Conservation (phyloP, 2,888 invertebrate genomes). For the Melanargia galathea region DNA sequence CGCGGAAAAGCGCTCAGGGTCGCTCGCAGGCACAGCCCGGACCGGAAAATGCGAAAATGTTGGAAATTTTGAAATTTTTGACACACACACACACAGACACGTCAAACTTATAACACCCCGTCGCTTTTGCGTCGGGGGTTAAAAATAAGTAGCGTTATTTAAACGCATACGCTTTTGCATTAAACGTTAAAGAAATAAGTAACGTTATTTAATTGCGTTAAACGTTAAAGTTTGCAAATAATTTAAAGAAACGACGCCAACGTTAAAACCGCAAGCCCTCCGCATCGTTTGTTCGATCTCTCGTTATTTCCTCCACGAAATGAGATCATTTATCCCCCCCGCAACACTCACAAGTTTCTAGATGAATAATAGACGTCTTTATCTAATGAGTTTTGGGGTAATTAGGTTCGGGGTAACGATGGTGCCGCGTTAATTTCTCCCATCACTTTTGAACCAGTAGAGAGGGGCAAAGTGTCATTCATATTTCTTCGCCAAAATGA, state of each 20-base stretch:
- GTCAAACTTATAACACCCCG: too few species aligned
- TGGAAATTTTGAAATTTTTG: too few species aligned
- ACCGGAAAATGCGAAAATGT: too few species aligned
- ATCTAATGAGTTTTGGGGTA: conserved; percentile 14
- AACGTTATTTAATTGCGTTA: too few species aligned
- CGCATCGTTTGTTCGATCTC: conserved; percentile 1
- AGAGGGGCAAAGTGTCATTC: not conserved
- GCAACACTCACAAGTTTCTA: not conserved
- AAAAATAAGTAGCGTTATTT: too few species aligned
- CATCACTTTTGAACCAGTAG: not conserved
- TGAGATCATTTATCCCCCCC: conserved; percentile 4
- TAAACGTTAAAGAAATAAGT: too few species aligned
- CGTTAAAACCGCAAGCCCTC: not conserved
- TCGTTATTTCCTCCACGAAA: not conserved
- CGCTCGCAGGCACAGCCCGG: too few species aligned
- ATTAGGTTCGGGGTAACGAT: conserved; percentile 12
- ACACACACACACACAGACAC: too few species aligned
- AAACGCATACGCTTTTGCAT: too few species aligned
- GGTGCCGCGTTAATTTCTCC: not conserved
- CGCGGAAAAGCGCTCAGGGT: too few species aligned
- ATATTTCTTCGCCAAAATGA: not conserved
- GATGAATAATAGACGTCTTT: conserved; percentile 14
- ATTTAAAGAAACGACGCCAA: not conserved
- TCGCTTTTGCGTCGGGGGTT: too few species aligned
- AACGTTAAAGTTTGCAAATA: not conserved